Evolutionary conservation across 2,113 vertebrate species (phyloP).

Genomic region (Apteryx owenii): DNA sequence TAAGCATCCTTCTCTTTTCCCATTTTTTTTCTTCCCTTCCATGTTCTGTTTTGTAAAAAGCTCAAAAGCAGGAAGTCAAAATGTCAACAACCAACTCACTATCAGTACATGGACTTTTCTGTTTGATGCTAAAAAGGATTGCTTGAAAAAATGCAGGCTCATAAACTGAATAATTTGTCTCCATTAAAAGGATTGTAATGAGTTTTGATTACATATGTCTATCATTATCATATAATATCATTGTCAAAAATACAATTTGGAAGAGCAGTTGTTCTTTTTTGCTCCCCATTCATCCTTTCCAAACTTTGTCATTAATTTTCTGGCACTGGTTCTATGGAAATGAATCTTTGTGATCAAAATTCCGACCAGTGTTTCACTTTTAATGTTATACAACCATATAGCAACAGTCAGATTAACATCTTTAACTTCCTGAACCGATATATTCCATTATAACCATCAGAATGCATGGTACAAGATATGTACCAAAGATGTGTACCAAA

Average conservation of each 20-base stretch:
- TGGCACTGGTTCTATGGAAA: background rate
- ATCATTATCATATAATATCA: background rate
- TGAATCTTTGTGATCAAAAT: background rate
- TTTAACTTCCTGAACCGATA: background rate
- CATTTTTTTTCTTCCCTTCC: background rate
- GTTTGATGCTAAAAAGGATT: background rate
- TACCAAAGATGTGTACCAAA: background rate
- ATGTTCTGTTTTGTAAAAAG: background rate
- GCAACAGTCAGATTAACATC: background rate
- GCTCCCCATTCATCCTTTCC: background rate
- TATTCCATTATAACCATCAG: background rate
- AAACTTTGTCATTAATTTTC: background rate
- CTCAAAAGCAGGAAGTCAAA: background rate
- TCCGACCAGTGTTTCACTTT: background rate
- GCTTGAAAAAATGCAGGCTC: background rate
- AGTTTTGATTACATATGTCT: background rate
- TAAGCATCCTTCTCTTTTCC: background rate
- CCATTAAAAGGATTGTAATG: background rate
- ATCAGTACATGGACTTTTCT: background rate
- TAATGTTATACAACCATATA: background rate
- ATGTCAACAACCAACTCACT: background rate
- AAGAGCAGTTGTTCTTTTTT: background rate
- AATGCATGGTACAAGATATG: background rate
- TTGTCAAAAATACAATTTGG: background rate
- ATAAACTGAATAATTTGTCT: background rate